phyloP scores from a whole-genome alignment of 2,888 invertebrate genomes.

The Heteropelma amictum region DNA sequence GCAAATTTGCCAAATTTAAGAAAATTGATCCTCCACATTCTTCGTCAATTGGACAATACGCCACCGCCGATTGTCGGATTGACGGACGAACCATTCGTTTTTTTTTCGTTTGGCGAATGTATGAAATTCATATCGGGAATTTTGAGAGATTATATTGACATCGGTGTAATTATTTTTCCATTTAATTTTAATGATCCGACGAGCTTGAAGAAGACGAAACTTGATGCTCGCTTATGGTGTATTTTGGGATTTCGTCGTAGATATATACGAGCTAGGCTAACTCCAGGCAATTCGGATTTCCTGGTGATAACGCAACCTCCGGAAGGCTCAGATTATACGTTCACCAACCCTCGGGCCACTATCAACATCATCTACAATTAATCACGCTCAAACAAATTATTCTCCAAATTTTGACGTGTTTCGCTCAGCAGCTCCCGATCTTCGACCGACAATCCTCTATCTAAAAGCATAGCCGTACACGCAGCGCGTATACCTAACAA shows the following conservation, averaged over 20 bases:
- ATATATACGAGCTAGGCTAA: background rate
- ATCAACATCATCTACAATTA: constrained; percentile 63
- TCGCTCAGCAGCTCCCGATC: constrained; percentile 64
- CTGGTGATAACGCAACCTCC: constrained; percentile 48
- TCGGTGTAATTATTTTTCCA: too few relatives aligned
- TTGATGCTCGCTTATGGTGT: too few relatives aligned
- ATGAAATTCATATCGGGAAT: too few relatives aligned
- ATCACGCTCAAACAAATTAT: constrained; percentile 57
- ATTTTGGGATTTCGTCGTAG: background rate
- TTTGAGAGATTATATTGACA: too few relatives aligned
- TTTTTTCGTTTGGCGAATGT: background rate
- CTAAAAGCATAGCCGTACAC: constrained; percentile 26
- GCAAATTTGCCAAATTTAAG: background rate
- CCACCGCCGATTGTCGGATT: too few relatives aligned
- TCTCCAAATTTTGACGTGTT: constrained; percentile 60
- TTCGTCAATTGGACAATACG: too few relatives aligned
- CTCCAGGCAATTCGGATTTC: background rate
- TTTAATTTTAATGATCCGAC: too few relatives aligned
- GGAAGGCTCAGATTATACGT: constrained; percentile 59
- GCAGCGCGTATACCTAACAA: background rate
- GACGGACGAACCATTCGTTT: too few relatives aligned
- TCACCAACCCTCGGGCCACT: constrained; percentile 63
- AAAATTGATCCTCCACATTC: too few relatives aligned
- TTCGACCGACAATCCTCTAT: constrained; percentile 37
- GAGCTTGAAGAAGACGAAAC: too few relatives aligned